Conservation (phyloP, 2,888 invertebrate genomes). For the Leptogaster cylindrica region DNA sequence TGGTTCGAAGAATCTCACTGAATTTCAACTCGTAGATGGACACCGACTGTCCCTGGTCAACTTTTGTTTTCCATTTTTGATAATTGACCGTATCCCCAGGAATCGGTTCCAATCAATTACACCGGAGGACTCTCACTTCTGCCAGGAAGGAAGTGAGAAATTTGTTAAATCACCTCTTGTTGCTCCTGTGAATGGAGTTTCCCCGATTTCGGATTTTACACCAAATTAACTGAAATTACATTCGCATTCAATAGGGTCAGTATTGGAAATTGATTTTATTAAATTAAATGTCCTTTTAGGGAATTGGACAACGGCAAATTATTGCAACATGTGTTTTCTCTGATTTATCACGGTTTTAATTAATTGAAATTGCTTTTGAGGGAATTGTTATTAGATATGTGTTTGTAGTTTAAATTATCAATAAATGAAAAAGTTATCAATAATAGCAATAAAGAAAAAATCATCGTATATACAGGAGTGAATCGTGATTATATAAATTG, state of each 20-base stretch:
- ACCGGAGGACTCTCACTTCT: not conserved
- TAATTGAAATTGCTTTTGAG: too few species aligned
- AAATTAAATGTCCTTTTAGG: not conserved
- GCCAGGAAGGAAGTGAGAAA: not conserved
- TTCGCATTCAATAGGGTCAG: slow-evolving; percentile 12
- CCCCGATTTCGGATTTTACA: slow-evolving; percentile 22
- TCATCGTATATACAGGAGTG: too few species aligned
- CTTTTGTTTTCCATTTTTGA: slow-evolving; percentile 45
- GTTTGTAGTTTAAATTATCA: too few species aligned
- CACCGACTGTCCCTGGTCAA: slow-evolving; percentile 43
- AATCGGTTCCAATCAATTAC: slow-evolving; percentile 45
- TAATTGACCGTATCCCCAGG: slow-evolving; percentile 43
- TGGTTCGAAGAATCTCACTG: not conserved
- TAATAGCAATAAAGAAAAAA: too few species aligned
- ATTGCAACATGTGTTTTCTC: not conserved
- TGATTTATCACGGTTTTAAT: too few species aligned
- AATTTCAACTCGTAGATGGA: not conserved
- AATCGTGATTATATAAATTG: too few species aligned
- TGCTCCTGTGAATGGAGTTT: not conserved
- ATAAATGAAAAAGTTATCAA: too few species aligned
- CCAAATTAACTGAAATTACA: slow-evolving; percentile 19
- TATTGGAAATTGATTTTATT: slow-evolving; percentile 26
- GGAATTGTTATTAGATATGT: too few species aligned
- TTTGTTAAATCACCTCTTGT: slow-evolving; percentile 4
- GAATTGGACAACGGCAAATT: not conserved